phyloP scores from a whole-genome alignment of 2,113 vertebrate species.

The Phaethornis superciliosus region DNA sequence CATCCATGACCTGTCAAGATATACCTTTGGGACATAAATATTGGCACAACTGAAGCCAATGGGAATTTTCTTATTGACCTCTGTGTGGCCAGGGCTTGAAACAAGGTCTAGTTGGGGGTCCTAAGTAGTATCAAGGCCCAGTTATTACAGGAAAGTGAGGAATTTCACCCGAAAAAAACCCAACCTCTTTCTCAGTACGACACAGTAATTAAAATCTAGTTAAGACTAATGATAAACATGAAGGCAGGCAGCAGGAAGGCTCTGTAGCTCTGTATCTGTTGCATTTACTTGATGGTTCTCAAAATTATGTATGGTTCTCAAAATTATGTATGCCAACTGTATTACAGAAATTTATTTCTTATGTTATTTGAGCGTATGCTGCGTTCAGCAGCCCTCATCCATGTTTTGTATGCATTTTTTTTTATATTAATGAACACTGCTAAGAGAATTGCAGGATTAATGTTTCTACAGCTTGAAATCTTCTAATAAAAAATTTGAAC shows the following conservation, averaged over 20 bases:
- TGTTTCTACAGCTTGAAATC: background rate
- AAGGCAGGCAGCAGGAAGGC: background rate
- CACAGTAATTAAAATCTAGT: background rate
- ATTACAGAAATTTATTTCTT: background rate
- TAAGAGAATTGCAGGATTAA: background rate
- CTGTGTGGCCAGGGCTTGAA: background rate
- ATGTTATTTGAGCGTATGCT: background rate
- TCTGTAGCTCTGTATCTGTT: background rate
- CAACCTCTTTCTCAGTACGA: background rate
- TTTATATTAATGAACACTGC: background rate
- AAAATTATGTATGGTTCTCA: no score
- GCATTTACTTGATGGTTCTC: background rate
- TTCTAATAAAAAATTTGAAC: background rate
- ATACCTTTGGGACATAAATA: background rate
- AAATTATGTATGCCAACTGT: rapidly evolving
- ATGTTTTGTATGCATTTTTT: background rate
- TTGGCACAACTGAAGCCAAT: background rate
- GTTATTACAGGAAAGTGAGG: background rate
- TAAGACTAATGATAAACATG: background rate
- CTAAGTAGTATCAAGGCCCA: background rate
- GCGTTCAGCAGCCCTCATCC: background rate
- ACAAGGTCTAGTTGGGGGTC: background rate
- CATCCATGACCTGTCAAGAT: background rate
- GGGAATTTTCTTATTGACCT: background rate
- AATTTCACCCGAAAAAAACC: background rate